A percentile compares a stretch with the other conserved stretches of the same genome.
Conservation (phyloP, 2,797 vertebrate genomes). For the Cossypha dichroa region DNA sequence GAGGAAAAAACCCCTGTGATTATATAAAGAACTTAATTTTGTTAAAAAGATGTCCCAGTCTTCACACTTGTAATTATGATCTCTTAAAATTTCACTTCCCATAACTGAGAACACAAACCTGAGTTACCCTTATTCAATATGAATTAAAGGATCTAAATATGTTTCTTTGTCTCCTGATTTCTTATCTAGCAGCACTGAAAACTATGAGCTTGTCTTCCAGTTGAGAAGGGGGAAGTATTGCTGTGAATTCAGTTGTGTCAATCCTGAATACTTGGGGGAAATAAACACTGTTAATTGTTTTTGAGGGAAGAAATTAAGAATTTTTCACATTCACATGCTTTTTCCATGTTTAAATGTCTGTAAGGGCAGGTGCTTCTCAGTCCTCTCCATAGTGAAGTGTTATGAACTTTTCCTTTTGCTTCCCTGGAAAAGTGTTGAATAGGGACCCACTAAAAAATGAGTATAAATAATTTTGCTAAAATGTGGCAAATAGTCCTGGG, state of each 20-base stretch:
- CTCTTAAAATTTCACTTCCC: not conserved
- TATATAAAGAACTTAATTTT: not conserved
- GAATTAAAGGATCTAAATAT: not conserved
- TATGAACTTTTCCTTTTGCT: not conserved
- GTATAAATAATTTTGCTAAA: not conserved
- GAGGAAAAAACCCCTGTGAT: not conserved
- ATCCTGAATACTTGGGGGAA: not conserved
- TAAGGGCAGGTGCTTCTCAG: not conserved
- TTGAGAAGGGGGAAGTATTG: not conserved
- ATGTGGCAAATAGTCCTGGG: not conserved
- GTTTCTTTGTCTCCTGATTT: not conserved
- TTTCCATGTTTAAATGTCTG: not conserved
- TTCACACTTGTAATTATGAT: not conserved
- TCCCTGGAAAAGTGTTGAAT: not conserved
- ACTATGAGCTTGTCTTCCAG: not conserved
- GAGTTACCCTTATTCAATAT: not conserved
- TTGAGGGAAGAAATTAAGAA: not conserved
- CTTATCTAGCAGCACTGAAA: not conserved
- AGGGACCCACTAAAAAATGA: not conserved
- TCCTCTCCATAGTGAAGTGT: not conserved
- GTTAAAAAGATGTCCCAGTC: not conserved
- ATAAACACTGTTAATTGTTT: not conserved
- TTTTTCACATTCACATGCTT: rapidly evolving
- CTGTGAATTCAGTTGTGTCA: not conserved
- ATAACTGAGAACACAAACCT: not conserved